A percentile compares a stretch with the other conserved stretches of the same genome.
Conservation (phyloP, 2,797 vertebrate genomes). For the Diglossa cyanea region DNA sequence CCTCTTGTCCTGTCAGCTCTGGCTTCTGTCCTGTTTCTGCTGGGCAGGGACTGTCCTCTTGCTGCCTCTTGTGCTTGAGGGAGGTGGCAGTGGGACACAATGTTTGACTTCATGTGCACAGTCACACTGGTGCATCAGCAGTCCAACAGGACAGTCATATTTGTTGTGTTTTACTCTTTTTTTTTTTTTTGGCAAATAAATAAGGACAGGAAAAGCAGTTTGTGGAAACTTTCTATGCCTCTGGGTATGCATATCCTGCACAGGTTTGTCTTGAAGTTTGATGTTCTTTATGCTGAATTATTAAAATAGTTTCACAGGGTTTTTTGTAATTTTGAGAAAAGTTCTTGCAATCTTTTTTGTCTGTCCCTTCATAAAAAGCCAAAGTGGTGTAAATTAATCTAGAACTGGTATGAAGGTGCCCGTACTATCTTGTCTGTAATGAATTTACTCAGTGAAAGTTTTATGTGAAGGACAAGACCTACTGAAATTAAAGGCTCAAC, state of each 20-base stretch:
- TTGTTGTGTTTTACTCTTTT: neutral
- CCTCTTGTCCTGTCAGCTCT: neutral
- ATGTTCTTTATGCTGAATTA: neutral
- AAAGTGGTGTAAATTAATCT: neutral
- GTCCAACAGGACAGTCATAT: neutral
- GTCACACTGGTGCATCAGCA: rapidly evolving
- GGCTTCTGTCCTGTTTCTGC: neutral
- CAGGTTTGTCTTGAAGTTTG: neutral
- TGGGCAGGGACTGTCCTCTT: neutral
- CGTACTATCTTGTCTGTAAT: rapidly evolving
- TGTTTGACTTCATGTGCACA: neutral
- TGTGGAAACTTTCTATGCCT: neutral
- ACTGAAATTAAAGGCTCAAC: neutral
- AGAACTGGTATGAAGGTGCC: neutral
- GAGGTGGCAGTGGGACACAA: neutral
- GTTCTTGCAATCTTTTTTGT: neutral
- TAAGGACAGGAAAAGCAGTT: neutral
- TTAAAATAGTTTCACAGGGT: neutral
- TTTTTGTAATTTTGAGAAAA: neutral
- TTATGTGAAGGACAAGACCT: neutral
- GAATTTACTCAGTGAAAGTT: neutral
- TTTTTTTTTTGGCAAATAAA: neutral
- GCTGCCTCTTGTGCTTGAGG: rapidly evolving
- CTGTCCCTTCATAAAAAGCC: neutral
- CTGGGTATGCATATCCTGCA: neutral